Base-by-base conservation (phyloP, 1,140 invertebrate species). In the Zaprionus ghesquierei region DNA sequence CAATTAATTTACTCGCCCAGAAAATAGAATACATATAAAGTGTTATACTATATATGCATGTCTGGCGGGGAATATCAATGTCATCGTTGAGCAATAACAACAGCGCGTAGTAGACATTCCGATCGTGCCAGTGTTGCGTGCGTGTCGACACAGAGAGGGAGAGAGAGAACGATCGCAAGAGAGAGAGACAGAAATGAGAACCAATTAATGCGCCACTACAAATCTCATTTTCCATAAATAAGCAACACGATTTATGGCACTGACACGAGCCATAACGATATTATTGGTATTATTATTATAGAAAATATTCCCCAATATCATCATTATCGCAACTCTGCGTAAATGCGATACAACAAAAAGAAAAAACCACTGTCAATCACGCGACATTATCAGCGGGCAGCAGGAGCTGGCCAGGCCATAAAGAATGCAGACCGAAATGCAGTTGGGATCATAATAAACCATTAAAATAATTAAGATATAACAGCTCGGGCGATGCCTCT, bases 391-490 rank as follows among this genome's bases (percentile, higher is more conserved):
- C 66, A 81, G 56, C 50, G 18, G n/a, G 35, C n/a, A 6, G 13
- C 35, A 38, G 35, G 25, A 27, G 27, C 27, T 5, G 27, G 10
- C 18, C 18, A 35, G 59, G 75, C 51, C 64, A 78, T 60, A 38
- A 54, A 41, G 53, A 61, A 69, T 62, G 79, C 31, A 53, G 58
- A 29, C 25, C 54, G 41, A 53, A 77, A 68, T 77, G 80, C 63
- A 73, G 23, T 60, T 31, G 75, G 75, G 72, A 84, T 87, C 82
- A 86, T 81, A 87, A 87, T 87, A 86, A 86, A 68, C 71, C 82
- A 87, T 86, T 87, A 87, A 87, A 70, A 81, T 81, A 81, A 86
- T 86, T 86, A 87, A 79, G 82, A 86, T 86, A 86, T 79, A 87
- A 62, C 72, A 79, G 76, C 58, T 61, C 73, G 31, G 8, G 29